These are phyloP conservation scores for Pyxicephalus adspersus DNA, from an alignment of 2,113 vertebrate species.

Conservation along the genomic window DNA sequence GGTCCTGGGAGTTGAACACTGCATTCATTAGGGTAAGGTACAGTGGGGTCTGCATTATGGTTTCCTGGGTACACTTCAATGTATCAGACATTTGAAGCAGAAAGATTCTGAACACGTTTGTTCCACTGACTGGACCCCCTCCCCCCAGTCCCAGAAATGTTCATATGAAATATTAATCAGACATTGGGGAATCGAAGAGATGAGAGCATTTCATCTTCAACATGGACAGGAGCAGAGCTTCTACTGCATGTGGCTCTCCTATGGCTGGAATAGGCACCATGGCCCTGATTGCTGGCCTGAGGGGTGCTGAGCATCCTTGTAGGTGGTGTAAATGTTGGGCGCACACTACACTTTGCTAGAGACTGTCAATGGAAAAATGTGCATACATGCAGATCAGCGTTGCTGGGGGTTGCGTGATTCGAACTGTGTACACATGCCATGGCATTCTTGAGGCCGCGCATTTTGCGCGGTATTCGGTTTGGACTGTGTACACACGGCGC, in stretches of 20 bases:
- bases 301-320: background rate
- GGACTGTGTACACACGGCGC: background rate
- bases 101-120: background rate
- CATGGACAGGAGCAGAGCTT: background rate
- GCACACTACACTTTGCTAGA: background rate
- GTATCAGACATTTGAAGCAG: background rate
- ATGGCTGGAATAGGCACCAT: too few relatives aligned
- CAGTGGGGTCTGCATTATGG: background rate
- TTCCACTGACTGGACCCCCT: background rate
- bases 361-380: background rate
- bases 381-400: too few relatives aligned
- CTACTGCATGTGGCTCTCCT: background rate
- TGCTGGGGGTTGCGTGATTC: too few relatives aligned
- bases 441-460: background rate
- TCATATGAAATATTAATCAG: slow-evolving; percentile 5
- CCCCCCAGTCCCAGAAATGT: too few relatives aligned
- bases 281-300: background rate
- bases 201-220: background rate
- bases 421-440: too few relatives aligned
- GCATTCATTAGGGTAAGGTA: background rate
- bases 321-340: background rate
- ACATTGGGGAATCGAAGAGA: background rate
- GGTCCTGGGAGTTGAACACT: background rate
- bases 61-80: background rate
- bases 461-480: background rate